A percentile compares a stretch with the other conserved stretches of the same genome.
Conservation (phyloP, 1,140 invertebrate species). For the Dufourea novaeangliae region DNA sequence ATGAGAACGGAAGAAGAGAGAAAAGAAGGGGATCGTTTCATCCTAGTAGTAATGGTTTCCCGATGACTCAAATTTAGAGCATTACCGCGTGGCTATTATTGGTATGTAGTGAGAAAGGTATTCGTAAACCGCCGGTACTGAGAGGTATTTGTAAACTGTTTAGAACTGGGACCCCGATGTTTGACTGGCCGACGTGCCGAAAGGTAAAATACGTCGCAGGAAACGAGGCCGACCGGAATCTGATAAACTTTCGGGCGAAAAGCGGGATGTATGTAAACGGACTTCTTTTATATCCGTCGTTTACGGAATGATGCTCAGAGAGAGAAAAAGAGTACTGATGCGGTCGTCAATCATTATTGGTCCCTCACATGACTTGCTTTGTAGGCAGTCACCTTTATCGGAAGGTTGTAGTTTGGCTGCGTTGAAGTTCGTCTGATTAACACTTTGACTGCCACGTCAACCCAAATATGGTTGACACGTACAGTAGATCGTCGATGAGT, state of each 20-base stretch:
- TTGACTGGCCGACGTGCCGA: constrained; percentile 54
- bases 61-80: constrained; percentile 51
- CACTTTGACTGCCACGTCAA: no score
- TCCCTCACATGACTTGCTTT: no score
- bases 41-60: constrained; percentile 13
- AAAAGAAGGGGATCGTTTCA: no score
- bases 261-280: background rate
- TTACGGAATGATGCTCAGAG: background rate
- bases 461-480: no score
- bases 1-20: no score
- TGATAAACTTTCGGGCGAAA: constrained; percentile 21
- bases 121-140: constrained; percentile 41
- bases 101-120: constrained; percentile 48
- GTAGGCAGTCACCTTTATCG: no score
- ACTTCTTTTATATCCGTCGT: background rate
- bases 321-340: background rate
- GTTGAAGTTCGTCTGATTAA: no score
- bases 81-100: constrained; percentile 60
- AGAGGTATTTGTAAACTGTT: constrained; percentile 61
- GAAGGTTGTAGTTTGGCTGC: no score
- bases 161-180: constrained; percentile 35
- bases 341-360: background rate
- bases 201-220: constrained; percentile 50
- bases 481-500: no score
- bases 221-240: constrained; percentile 26